These are phyloP conservation scores for Notothenia rossii DNA, from an alignment of 2,113 vertebrate species.

Conservation along the genomic window DNA sequence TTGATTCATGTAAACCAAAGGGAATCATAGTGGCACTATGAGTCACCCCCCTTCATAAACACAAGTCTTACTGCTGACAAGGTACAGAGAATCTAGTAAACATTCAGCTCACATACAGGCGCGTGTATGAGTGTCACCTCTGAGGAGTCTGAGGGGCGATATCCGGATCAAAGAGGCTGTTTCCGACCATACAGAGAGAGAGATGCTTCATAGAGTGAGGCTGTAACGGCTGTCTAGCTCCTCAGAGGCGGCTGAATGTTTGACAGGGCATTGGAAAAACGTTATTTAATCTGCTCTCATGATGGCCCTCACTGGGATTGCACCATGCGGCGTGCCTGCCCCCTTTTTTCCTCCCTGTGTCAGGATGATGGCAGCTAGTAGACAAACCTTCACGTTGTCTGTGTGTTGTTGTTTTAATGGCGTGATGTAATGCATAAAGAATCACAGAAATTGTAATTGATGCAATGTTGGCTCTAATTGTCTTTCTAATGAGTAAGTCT, in stretches of 20 bases:
- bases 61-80: slow-evolving; percentile 61
- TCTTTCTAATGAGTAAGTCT: slow-evolving; percentile 59
- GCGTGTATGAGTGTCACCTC: slow-evolving; percentile 70
- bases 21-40: slow-evolving; percentile 61
- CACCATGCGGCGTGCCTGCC: slow-evolving; percentile 65
- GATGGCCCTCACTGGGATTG: slow-evolving; percentile 86
- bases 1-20: slow-evolving; percentile 69
- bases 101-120: slow-evolving; percentile 64
- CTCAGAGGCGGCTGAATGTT: slow-evolving; percentile 83
- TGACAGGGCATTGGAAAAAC: slow-evolving; percentile 86
- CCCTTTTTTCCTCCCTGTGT: slow-evolving; percentile 46
- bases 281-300: slow-evolving; percentile 88
- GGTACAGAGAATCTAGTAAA: slow-evolving; percentile 64
- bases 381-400: slow-evolving; percentile 47
- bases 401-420: slow-evolving; percentile 38
- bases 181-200: slow-evolving; percentile 63
- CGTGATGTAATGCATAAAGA: slow-evolving; percentile 72
- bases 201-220: slow-evolving; percentile 76
- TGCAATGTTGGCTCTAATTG: slow-evolving; percentile 72
- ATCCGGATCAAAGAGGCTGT: slow-evolving; percentile 78
- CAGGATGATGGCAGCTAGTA: slow-evolving; percentile 75
- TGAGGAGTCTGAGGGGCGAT: slow-evolving; percentile 73
- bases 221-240: slow-evolving; percentile 81
- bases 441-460: slow-evolving; percentile 83
- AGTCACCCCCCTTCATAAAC: slow-evolving; percentile 64